Base-by-base conservation (phyloP, 2,888 invertebrate genomes). In the Cryptus armator region DNA sequence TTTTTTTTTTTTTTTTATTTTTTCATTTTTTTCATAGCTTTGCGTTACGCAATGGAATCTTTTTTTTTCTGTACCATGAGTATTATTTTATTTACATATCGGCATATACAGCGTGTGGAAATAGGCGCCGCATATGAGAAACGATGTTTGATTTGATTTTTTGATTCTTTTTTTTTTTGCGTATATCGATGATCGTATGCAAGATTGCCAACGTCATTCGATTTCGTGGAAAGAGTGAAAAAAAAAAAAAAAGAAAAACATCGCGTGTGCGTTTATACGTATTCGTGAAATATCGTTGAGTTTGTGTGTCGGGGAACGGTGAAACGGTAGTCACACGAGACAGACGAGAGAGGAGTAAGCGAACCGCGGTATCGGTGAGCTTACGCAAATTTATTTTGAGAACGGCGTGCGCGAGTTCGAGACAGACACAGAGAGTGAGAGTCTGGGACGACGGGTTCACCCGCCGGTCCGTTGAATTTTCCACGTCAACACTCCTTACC, bases 371-470 rank as follows among this genome's bases (percentile, higher is more conserved):
- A 37, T 32, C 48, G 37, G 51, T 5, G 12, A 67, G 71, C 64
- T 44, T 76, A 68, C 62, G 81, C 64, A 53, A 77, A 82, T 56
- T 66, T 77, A 67, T 82, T 75, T 77, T 56, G 67, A 80, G 79
- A 71, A 66, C 62, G 46, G 64, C 79, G 79, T 16, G 51, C 43
- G 24, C 59, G 44, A 4, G 9, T 56, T 77, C 56, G 10, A 12
- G 44, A 46, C 44, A 67, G 67, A 44, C 44, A 53, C 76, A 10
- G 14, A 46, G 51, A 10, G 70, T 3, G 19, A 32, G 44, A 19
- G 66, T 19, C 14, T 64, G 78, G 16, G 62, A 64, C 62, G 14
- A 19, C 16, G 79, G 53, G 72, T 80, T 80, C 71, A 72, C 46
- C 72, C 64, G 37, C 37, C 37, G 16, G 37, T 51, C 51, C 66